These are phyloP conservation scores for Callocephalon fimbriatum DNA, from an alignment of 2,113 vertebrate species.

Conservation along the genomic window DNA sequence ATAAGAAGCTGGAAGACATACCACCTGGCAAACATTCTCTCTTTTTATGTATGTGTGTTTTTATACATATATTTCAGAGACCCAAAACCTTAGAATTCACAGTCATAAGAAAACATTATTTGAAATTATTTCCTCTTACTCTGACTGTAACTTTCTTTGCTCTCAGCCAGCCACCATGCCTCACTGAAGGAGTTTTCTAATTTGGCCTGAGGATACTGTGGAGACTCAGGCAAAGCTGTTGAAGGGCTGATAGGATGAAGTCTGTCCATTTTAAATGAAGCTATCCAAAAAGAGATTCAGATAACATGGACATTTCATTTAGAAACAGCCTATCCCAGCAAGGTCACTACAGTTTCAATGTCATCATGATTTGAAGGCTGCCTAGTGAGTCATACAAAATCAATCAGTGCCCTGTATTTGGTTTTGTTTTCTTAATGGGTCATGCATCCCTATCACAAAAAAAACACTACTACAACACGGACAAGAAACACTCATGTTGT, in stretches of 20 bases:
- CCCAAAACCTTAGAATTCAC: not conserved
- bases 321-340: not conserved
- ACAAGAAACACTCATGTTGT: not conserved
- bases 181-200: not conserved
- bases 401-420: not conserved
- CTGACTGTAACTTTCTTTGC: not conserved
- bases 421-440: not conserved
- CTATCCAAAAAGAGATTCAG: not conserved
- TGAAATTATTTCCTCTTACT: conserved; percentile 15
- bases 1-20: not conserved
- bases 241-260: not conserved
- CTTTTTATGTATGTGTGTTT: not conserved
- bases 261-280: not conserved
- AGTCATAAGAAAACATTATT: not conserved
- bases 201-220: not conserved
- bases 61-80: not conserved
- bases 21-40: not conserved
- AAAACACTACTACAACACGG: not conserved
- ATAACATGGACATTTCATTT: not conserved
- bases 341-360: not conserved
- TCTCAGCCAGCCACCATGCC: not conserved
- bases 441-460: not conserved
- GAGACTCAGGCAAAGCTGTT: not conserved
- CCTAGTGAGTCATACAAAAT: not conserved
- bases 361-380: not conserved